These are phyloP conservation scores for Tokudaia tokunoshimensis DNA, from an alignment of 2,797 vertebrate species.

Conservation along the genomic window DNA sequence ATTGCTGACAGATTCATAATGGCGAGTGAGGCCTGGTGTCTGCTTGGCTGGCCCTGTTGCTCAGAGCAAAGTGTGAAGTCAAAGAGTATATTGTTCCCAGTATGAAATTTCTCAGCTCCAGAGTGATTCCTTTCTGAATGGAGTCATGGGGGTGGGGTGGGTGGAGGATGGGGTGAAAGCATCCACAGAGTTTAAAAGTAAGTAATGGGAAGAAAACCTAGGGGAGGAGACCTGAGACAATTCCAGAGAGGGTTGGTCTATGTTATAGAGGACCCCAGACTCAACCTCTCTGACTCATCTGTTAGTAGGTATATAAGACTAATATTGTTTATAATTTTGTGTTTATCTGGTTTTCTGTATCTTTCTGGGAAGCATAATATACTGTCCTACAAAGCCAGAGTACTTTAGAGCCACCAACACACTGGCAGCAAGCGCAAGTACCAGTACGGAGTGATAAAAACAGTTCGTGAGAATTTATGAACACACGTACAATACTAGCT, in stretches of 20 bases:
- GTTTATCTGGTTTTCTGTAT: background rate
- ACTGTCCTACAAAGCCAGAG: background rate
- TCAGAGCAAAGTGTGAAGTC: constrained; percentile 73
- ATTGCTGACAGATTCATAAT: constrained; percentile 85
- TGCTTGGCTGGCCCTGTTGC: constrained; percentile 68
- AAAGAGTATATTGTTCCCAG: constrained; percentile 79
- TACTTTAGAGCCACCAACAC: background rate
- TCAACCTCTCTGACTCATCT: background rate
- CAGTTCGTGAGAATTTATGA: background rate
- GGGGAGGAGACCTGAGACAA: background rate
- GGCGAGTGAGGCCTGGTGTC: constrained; percentile 77
- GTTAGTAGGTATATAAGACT: background rate
- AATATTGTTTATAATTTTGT: background rate
- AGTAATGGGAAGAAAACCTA: background rate
- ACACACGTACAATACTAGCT: background rate
- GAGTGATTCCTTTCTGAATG: constrained; percentile 57
- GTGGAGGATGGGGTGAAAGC: background rate
- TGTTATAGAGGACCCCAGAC: background rate
- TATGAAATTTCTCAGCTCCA: constrained; percentile 69
- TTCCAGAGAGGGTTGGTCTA: background rate
- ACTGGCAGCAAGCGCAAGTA: background rate
- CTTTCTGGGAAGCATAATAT: constrained; percentile 37
- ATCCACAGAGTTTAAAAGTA: background rate
- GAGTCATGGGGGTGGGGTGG: background rate
- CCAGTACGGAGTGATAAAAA: background rate